A percentile compares a stretch with the other conserved stretches of the same genome.
Conservation (phyloP, 2,888 invertebrate species). For the Callyntrura sp. region DNA sequence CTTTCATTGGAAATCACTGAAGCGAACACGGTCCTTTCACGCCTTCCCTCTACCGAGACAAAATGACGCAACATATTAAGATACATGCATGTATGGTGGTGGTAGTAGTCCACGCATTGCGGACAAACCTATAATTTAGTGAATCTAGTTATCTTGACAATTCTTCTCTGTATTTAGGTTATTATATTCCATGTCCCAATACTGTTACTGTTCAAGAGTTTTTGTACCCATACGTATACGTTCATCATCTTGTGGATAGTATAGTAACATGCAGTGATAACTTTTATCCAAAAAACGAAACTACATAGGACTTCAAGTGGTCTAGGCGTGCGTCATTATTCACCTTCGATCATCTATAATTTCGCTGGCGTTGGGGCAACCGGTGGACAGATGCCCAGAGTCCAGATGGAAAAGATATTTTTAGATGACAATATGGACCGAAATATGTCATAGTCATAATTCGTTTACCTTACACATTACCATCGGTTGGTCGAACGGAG, state of each 20-base stretch:
- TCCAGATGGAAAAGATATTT: conserved; percentile 43
- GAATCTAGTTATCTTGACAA: conserved; percentile 59
- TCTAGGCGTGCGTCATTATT: conserved; percentile 40
- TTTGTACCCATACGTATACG: too few species aligned
- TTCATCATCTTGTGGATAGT: not conserved
- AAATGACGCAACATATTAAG: conserved; percentile 64
- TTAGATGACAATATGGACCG: conserved; percentile 16
- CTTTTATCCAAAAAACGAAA: conserved; percentile 49
- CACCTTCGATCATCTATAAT: conserved; percentile 24
- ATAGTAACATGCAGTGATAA: conserved; percentile 49
- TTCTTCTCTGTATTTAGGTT: conserved; percentile 36
- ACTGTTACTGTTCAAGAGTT: conserved; percentile 35
- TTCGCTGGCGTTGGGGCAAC: not conserved
- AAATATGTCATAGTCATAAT: conserved; percentile 50
- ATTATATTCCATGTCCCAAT: conserved; percentile 45
- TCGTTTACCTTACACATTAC: conserved; percentile 50
- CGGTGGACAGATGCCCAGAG: not conserved
- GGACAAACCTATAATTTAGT: conserved; percentile 44
- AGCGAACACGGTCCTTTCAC: conserved; percentile 80
- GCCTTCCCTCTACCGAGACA: conserved; percentile 76
- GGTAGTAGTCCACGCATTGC: conserved; percentile 24
- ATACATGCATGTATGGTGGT: not conserved
- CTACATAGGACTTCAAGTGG: conserved; percentile 29
- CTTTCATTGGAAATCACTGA: conserved; percentile 80
- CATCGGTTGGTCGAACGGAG: conserved; percentile 1